Base-by-base conservation (phyloP, 92 coral and sea anemone genomes). In the Muricea muricata region DNA sequence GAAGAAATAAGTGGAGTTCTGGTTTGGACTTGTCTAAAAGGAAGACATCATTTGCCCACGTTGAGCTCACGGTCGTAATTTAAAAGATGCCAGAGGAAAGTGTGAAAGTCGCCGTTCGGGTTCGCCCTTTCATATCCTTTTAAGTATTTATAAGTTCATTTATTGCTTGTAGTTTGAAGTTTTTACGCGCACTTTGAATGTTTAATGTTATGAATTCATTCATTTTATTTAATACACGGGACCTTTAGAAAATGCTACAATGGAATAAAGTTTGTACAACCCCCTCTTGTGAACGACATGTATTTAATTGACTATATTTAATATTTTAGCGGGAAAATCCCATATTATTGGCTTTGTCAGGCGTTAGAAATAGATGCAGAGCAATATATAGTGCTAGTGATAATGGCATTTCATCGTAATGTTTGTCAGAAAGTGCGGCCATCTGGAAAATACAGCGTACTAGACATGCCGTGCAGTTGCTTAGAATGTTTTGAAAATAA, bases 71-170 rank as follows among this genome's bases (percentile, higher is more conserved):
- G n/a, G n/a, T n/a, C n/a, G 20, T 2, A 52, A 37, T 37, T 37
- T 24, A 13, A 23, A 77, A 65, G 67, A 87, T 66, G 79, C 69
- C 86, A 87, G 84, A 93, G 26, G 98, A 94, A 75, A 94, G 93
- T 73, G 93, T 94, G 7, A 94, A 90, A 78, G 98, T 94, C 13
- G 98, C 98, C 12, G 98, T 94, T 9, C 85, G 98, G 50, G 98
- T 94, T 47, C 89, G 98, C 39, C 98, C 98, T 57, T 94, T 94
- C 45, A 94, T 94, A 94, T 94, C 98, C 98, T 94, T 94, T 90
- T 26, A 83, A 9, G 42, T 75, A 9, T 46, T 42, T 45, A 25
- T 45, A n/a, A n/a, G n/a, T n/a, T n/a, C n/a, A n/a, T n/a, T n/a
- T 32, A 23, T 75, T 75, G 41, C 31, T 46, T 29, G 29, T 46